These are phyloP conservation scores for Oligia latruncula DNA, from an alignment of 2,888 invertebrate species.

Conservation along the genomic window DNA sequence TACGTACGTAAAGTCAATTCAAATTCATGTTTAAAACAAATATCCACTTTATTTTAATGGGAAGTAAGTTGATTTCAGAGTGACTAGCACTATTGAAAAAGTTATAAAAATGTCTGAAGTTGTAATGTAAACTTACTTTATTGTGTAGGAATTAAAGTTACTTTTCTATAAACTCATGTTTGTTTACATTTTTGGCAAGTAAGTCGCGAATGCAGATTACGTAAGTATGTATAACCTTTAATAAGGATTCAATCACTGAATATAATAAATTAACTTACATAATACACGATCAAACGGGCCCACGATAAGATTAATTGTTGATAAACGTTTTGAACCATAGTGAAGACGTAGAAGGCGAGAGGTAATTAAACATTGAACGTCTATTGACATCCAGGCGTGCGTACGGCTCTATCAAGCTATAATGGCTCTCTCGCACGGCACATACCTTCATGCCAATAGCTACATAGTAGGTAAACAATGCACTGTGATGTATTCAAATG, in stretches of 20 bases:
- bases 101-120: no score
- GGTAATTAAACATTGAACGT: slow-evolving; percentile 54
- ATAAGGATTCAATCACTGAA: slow-evolving; percentile 33
- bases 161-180: no score
- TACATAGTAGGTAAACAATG: background rate
- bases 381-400: slow-evolving; percentile 52
- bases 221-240: slow-evolving; percentile 12
- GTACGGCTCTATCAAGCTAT: slow-evolving; percentile 58
- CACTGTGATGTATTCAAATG: slow-evolving; percentile 2
- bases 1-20: background rate
- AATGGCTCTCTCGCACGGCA: slow-evolving; percentile 44
- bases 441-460: slow-evolving; percentile 4
- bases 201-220: no score
- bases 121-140: no score
- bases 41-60: no score
- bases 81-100: no score
- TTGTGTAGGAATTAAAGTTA: no score
- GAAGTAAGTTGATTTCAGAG: no score
- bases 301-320: slow-evolving; percentile 23
- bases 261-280: slow-evolving; percentile 3
- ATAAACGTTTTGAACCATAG: slow-evolving; percentile 19
- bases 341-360: slow-evolving; percentile 20
- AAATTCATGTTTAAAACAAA: no score
- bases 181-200: no score
- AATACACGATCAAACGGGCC: slow-evolving; percentile 10